Evolutionary conservation across 64 coral and sea anemone species (phyloP), one percentile per base, ranked within the genome.

Genomic region (Montipora sp.): DNA sequence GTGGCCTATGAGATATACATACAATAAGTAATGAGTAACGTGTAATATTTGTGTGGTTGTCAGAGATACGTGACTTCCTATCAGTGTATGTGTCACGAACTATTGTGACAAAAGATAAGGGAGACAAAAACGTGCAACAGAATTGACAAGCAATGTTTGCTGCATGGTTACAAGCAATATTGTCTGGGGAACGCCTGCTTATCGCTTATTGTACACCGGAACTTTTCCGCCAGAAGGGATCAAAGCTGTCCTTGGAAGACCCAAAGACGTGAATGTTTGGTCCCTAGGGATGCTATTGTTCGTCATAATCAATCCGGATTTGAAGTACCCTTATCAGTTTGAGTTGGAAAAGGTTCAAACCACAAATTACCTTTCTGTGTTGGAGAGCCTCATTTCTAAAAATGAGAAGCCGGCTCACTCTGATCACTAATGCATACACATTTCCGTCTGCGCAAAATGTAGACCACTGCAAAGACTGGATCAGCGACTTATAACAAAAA

Each of bases 191-290:
- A 95, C 77, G 45, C 83, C 88, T 43, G 81, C 78, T 68, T 94
- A 90, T 67, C 18, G 81, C 78, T 68, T 94, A 90, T 67, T 87
- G 59, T 21, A 84, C 89, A 16, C 83, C 89, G 5, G 83, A 95
- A 75, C 43, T 88, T 36, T 81, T 90, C 47, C 16, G 14, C 45
- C 23, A 74, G 48, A 74, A 18, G n/a, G 66, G 8, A 16, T 87
- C 59, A 60, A 46, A 47, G 3, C 75, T 93, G 65, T 93, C 91
- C 22, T 27, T 87, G 15, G 60, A 87, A 47, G 78, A 93, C 75
- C 47, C 92, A 75, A 96, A 96, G 58, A 73, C 53, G 80, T 75
- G 21, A 87, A 96, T 79, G 51, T 96, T 5, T 96, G 95, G 95
- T 58, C 90, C 66, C 89, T 90, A 80, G 95, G 95, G 15, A 89